Evolutionary conservation across 2,888 invertebrate genomes (phyloP).

Genomic region (Molanna angustata): DNA sequence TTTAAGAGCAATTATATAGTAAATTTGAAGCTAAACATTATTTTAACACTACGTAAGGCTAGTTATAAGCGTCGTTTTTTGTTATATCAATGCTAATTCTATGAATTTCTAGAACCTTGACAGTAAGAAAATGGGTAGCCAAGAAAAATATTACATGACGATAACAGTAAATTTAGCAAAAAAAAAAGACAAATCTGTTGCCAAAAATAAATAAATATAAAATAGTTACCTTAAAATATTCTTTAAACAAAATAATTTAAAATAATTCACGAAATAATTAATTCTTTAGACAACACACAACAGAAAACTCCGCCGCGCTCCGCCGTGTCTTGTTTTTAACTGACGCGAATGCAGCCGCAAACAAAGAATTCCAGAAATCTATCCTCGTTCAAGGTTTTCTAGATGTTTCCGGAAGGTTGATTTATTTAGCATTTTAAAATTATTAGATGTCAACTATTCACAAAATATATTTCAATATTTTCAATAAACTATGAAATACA

Average conservation of each 20-base stretch:
- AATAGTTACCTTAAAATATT: background rate
- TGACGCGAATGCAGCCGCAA: conserved; percentile 19
- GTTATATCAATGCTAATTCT: conserved; percentile 7
- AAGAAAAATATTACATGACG: too few species aligned
- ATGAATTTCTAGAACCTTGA: conserved; percentile 27
- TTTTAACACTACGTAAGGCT: too few species aligned
- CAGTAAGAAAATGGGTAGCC: too few species aligned
- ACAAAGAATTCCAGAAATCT: conserved; percentile 6
- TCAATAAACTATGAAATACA: too few species aligned
- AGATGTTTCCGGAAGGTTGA: conserved; percentile 7
- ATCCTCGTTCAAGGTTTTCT: conserved; percentile 12
- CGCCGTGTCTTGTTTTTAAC: too few species aligned
- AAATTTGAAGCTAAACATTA: too few species aligned
- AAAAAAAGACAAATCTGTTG: background rate
- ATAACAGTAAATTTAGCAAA: background rate
- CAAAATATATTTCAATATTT: too few species aligned
- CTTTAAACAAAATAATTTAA: background rate
- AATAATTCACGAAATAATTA: background rate
- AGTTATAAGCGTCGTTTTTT: too few species aligned
- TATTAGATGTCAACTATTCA: too few species aligned
- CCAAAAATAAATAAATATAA: background rate
- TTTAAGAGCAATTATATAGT: too few species aligned
- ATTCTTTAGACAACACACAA: background rate
- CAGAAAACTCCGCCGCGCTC: background rate
- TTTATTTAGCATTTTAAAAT: too few species aligned